Evolutionary conservation across 2,888 invertebrate genomes (phyloP).

Genomic region (Sipha maydis): DNA sequence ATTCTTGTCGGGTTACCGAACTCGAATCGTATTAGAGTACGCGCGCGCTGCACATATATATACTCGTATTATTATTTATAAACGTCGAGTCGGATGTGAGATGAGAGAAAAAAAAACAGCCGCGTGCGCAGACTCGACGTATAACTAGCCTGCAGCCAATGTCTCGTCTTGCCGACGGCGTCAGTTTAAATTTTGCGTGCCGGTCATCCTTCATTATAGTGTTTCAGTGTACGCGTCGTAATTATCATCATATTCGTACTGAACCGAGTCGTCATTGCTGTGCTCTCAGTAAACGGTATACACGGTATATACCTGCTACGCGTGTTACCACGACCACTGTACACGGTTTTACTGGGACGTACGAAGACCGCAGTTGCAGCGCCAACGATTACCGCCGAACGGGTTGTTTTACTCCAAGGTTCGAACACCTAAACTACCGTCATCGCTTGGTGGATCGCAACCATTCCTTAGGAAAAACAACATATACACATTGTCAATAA

Average conservation of each 20-base stretch:
- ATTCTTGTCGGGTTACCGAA: conserved; percentile 37
- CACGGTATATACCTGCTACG: background rate
- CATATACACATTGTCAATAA: too few species aligned
- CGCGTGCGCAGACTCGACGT: conserved; percentile 7
- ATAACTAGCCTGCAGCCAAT: background rate
- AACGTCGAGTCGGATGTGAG: background rate
- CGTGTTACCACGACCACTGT: background rate
- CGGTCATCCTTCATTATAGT: background rate
- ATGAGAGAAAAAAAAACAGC: background rate
- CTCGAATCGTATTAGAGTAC: conserved; percentile 41
- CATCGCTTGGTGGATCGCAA: background rate
- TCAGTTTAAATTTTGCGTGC: conserved; percentile 25
- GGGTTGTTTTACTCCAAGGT: background rate
- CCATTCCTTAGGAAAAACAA: too few species aligned
- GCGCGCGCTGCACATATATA: background rate
- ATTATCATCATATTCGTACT: background rate
- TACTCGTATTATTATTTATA: conserved; percentile 15
- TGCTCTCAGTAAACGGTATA: background rate
- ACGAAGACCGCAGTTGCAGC: background rate
- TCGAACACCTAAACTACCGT: background rate
- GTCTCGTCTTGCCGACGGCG: conserved; percentile 2
- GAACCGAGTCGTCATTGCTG: background rate
- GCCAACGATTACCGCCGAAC: background rate
- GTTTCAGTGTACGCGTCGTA: background rate
- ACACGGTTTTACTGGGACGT: background rate